A percentile compares a stretch with the other conserved stretches of the same genome.
phyloP scores from a whole-genome alignment of 2,797 vertebrate genomes.

The Falco concolor region DNA sequence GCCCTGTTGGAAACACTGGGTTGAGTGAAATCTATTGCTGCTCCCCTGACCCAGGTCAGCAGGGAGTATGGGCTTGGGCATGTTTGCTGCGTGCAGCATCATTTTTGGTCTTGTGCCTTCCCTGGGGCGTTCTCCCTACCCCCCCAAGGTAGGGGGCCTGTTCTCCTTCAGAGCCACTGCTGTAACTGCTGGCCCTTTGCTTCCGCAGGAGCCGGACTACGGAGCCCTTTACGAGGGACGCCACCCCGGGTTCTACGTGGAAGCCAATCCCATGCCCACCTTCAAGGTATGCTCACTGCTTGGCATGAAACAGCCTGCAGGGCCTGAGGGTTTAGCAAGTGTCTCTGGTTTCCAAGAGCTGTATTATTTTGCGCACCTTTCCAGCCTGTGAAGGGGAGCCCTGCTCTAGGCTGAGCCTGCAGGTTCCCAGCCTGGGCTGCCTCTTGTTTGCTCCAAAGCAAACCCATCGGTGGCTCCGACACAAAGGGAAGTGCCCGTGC shows the following conservation, averaged over 20 bases:
- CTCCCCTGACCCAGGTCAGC: background rate
- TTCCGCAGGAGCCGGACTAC: slow-evolving; percentile 90
- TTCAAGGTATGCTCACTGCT: slow-evolving; percentile 83
- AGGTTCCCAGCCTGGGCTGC: background rate
- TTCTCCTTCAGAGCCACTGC: background rate
- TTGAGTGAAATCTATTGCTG: background rate
- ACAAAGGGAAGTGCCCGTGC: background rate
- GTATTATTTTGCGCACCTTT: background rate
- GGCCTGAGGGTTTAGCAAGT: background rate
- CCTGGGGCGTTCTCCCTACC: background rate
- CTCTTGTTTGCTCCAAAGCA: background rate
- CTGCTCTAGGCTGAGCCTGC: background rate
- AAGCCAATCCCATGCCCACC: slow-evolving; percentile 97
- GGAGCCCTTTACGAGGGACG: slow-evolving; percentile 94
- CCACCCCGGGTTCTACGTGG: slow-evolving; percentile 96
- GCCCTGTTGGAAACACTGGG: background rate
- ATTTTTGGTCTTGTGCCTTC: background rate
- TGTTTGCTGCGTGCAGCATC: background rate
- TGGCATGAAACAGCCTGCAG: background rate
- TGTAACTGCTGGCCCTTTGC: background rate
- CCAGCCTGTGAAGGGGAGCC: background rate
- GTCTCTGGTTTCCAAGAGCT: background rate
- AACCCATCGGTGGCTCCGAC: background rate
- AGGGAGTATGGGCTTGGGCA: background rate
- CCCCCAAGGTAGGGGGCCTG: background rate